Evolutionary conservation across 1,140 invertebrate genomes (phyloP).

Genomic region (Muscidifurax raptorellus): DNA sequence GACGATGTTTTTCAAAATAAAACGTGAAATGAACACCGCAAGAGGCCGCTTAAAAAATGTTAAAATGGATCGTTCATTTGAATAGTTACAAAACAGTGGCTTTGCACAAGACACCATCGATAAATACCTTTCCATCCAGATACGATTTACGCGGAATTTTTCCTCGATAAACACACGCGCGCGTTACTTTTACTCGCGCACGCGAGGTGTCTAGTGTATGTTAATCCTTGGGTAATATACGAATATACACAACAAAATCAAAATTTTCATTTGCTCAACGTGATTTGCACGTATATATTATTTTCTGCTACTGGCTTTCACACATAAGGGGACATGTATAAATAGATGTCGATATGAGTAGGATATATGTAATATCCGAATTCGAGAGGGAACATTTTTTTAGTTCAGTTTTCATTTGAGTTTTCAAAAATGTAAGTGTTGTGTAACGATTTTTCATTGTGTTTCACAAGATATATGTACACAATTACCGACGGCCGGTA

Average conservation of each 20-base stretch:
- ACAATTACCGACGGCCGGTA: background rate
- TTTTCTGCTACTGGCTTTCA: too few species aligned
- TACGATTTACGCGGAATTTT: background rate
- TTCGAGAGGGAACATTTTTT: too few species aligned
- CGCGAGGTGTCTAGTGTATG: background rate
- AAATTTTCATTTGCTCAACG: background rate
- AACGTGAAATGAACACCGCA: background rate
- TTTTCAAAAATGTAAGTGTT: background rate
- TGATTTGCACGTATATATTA: too few species aligned
- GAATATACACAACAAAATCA: background rate
- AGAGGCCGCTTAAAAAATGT: too few species aligned
- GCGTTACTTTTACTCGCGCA: slow-evolving; percentile 11
- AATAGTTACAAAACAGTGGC: slow-evolving; percentile 26
- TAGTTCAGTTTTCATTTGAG: too few species aligned
- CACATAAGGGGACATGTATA: too few species aligned
- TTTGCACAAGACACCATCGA: slow-evolving; percentile 5
- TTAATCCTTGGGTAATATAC: background rate
- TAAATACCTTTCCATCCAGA: slow-evolving; percentile 28
- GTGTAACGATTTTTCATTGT: background rate
- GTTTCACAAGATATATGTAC: too few species aligned
- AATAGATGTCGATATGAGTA: too few species aligned
- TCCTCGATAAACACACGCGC: background rate
- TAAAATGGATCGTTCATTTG: slow-evolving; percentile 16
- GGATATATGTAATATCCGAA: too few species aligned
- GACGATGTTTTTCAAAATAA: too few species aligned